Evolutionary conservation across 2,888 invertebrate species (phyloP), one percentile per base, ranked within the genome.

Genomic region (Harpalus rubripes): DNA sequence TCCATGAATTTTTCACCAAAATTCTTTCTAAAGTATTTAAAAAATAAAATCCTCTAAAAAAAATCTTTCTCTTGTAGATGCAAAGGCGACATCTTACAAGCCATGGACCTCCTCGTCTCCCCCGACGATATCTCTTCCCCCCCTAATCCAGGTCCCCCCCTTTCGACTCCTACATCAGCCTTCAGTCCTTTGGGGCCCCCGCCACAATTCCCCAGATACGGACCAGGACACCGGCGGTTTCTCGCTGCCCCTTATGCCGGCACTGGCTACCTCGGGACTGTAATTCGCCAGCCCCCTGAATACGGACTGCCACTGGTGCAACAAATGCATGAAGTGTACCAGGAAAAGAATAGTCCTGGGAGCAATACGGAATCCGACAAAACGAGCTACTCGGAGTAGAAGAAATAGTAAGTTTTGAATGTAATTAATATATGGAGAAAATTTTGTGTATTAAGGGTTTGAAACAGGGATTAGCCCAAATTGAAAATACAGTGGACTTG

Each of bases 61-160:
- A 32, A 0, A 3, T 32, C 6, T 65, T 5, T 58, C 18, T 76
- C 44, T 61, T n/a, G 1, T 88, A 91, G 91, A 87, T 91, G 91
- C 88, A 93, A 93, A 87, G 97, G 97, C 0, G 98, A 98, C 90
- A 96, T 98, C 0, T 95, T 98, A 0, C 96, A 97, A 87, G 98
- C 98, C 0, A 98, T 98, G 94, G 98, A 98, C 89, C 94, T 96
- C 89, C 95, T 98, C 93, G 93, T 97, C 12, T 95, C 86, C 56
- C 89, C 88, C 83, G 89, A 89, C 78, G 91, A 86, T 87, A 89
- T 85, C 84, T 90, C 86, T 84, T 90, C 86, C 84, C 89, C 89
- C 86, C 92, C 87, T 85, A 32, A 32, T 96, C 89, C 95, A 98
- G 93, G 93, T 97, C 12, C 95, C 86, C 56, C 89, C 88, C 78